Evolutionary conservation across 2,113 vertebrate species (phyloP).

Genomic region (Hypomesus transpacificus): DNA sequence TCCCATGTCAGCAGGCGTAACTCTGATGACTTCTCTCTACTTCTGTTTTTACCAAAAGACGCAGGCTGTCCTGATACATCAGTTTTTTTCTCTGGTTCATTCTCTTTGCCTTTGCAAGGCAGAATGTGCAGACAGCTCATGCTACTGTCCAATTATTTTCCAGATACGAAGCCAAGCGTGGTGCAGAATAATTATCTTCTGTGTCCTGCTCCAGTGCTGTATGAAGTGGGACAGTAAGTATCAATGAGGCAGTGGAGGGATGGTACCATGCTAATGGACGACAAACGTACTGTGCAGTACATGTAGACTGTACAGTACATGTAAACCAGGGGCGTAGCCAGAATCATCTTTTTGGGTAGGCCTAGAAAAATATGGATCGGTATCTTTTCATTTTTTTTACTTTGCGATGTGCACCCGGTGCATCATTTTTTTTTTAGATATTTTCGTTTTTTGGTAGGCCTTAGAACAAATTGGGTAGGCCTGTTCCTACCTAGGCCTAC

Average conservation of each 20-base stretch:
- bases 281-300: no score
- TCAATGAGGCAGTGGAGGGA: conserved; percentile 4
- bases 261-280: not conserved
- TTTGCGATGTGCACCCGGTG: no score
- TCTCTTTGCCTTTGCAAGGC: not conserved
- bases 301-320: not conserved
- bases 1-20: not conserved
- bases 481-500: no score
- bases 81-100: not conserved
- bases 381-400: no score
- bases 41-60: not conserved
- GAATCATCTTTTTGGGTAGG: no score
- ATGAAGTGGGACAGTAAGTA: conserved; percentile 93
- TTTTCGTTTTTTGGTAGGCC: no score
- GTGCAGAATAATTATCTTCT: conserved; percentile 79
- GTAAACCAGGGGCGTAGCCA: no score
- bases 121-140: not conserved
- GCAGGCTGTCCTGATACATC: not conserved
- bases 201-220: conserved; percentile 84
- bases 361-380: no score
- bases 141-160: conserved; percentile 53
- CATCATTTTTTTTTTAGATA: no score
- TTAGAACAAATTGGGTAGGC: no score
- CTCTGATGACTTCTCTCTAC: not conserved
- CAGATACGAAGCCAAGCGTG: conserved; percentile 78